Base-by-base conservation (phyloP, 1,140 invertebrate genomes). In the Zaprionus gabonicus region DNA sequence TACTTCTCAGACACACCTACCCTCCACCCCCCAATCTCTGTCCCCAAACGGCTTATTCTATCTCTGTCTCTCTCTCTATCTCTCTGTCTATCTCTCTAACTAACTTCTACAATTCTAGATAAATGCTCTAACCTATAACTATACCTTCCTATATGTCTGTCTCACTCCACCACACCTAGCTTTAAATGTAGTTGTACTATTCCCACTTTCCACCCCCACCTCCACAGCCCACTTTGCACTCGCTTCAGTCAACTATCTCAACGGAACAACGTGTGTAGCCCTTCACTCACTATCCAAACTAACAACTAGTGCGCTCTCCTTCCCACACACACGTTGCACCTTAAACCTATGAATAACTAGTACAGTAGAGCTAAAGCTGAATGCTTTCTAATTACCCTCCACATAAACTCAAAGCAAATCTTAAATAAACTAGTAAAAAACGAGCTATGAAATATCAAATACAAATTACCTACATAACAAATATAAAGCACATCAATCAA, bases 401-500 rank as follows among this genome's bases (percentile, higher is more conserved):
- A 67, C 74, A 84, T 74, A 80, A 82, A 81, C 80, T 76, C 44
- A 86, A 82, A 69, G 82, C 31, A 80, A 81, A 91, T 49, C 65
- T 38, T 71, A 51, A 80, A 76, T 76, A 38, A 79, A 85, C 57
- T 73, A 90, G 72, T 72, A 58, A 68, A 83, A 87, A 88, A 81
- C 63, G 84, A 88, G 84, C 84, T 88, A 88, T 88, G 85, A 90
- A 90, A 80, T 90, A 90, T 91, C 73, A 90, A 90, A 76, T 91
- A 86, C 87, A 86, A 91, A 86, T 57, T 81, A 91, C 64, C 63
- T 74, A 76, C 85, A 88, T 90, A 88, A 86, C 74, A 85, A 91
- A 90, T 81, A 90, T 70, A 91, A 90, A 91, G 85, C 85, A 90
- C 85, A 90, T 85, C 62, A 76, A 82, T 31, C 74, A 71, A 76